A percentile compares a stretch with the other conserved stretches of the same genome.
Evolutionary conservation across 2,797 vertebrate genomes (phyloP).

Genomic region (Melanotaenia pygmaea): DNA sequence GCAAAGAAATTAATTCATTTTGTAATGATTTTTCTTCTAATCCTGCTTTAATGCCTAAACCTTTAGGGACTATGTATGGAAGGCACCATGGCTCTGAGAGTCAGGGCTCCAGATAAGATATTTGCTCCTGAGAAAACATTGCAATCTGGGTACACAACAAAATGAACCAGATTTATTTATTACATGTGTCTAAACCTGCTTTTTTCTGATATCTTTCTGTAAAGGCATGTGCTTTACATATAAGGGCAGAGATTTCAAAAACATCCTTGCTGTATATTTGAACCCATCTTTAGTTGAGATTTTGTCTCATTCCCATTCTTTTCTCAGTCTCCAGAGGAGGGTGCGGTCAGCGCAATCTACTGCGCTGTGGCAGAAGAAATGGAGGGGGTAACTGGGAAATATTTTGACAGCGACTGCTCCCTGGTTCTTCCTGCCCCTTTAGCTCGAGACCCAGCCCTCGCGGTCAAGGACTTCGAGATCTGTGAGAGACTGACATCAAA

Average conservation of each 20-base stretch:
- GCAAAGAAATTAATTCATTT: too few relatives aligned
- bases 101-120: too few relatives aligned
- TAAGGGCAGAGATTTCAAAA: neutral
- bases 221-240: neutral
- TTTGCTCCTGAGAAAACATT: neutral
- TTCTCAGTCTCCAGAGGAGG: conserved; percentile 84
- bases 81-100: too few relatives aligned
- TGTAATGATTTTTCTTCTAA: too few relatives aligned
- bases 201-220: neutral
- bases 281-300: neutral
- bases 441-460: conserved; percentile 78
- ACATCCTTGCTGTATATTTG: neutral
- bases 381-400: conserved; percentile 87
- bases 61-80: too few relatives aligned
- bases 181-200: neutral
- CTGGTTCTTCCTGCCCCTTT: conserved; percentile 75
- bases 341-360: conserved; percentile 86
- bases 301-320: neutral
- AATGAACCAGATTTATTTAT: neutral
- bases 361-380: conserved; percentile 87
- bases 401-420: conserved; percentile 85
- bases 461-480: conserved; percentile 86
- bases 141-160: too few relatives aligned
- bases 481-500: conserved; percentile 82
- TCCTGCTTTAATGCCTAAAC: too few relatives aligned